A percentile compares a stretch with the other conserved stretches of the same genome.
phyloP scores from a whole-genome alignment of 2,888 invertebrate species.

The Agelastica alni region DNA sequence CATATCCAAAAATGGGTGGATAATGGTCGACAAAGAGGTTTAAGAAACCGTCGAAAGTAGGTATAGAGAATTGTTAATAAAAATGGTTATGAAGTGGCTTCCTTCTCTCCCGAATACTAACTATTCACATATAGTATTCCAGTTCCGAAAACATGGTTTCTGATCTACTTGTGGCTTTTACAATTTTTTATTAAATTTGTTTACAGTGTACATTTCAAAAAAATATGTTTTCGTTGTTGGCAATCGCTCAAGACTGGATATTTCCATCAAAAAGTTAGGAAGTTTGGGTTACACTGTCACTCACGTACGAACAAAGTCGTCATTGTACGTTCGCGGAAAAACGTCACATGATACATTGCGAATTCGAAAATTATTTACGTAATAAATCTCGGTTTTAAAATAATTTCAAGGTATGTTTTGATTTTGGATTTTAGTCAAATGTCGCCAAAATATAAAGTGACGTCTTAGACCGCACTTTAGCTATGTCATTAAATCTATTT shows the following conservation, averaged over 20 bases:
- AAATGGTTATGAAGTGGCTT: too few relatives aligned
- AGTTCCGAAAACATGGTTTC: too few relatives aligned
- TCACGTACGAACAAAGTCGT: conserved; percentile 4
- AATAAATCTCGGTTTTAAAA: conserved; percentile 18
- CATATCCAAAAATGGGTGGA: too few relatives aligned
- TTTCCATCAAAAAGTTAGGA: neutral
- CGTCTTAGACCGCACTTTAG: neutral
- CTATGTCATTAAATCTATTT: conserved; percentile 13
- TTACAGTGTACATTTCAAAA: too few relatives aligned
- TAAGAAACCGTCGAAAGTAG: too few relatives aligned
- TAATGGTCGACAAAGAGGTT: too few relatives aligned
- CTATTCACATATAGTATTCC: too few relatives aligned
- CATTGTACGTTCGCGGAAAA: conserved; percentile 11
- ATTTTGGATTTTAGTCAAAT: neutral
- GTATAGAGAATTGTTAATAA: too few relatives aligned
- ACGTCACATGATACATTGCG: conserved; percentile 7
- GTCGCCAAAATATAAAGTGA: conserved; percentile 3
- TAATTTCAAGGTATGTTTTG: conserved; percentile 9
- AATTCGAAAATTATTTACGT: conserved; percentile 15
- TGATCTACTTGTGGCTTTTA: too few relatives aligned
- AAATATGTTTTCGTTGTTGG: neutral
- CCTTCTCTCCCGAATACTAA: too few relatives aligned
- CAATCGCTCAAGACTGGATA: neutral
- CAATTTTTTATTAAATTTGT: neutral
- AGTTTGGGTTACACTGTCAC: neutral